phyloP scores from a whole-genome alignment of 2,888 invertebrate species.

The Apeira syringaria region DNA sequence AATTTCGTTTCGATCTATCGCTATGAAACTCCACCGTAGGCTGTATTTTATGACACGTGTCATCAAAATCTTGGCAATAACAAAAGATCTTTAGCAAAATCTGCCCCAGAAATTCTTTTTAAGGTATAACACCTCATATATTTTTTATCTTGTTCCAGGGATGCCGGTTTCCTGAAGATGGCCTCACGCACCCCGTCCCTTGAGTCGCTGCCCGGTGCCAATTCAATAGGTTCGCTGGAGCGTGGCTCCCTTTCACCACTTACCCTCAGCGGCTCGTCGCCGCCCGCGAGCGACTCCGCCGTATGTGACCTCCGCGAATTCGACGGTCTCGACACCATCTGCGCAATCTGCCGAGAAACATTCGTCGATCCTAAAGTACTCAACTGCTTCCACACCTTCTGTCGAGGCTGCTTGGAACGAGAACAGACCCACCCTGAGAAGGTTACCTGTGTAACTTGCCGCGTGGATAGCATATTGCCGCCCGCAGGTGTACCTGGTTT shows the following conservation, averaged over 20 bases:
- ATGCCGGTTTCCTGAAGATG: constrained; percentile 96
- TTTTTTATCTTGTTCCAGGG: constrained; percentile 85
- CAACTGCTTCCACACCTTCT: constrained; percentile 93
- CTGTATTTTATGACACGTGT: constrained; percentile 27
- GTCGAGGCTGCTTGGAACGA: constrained; percentile 91
- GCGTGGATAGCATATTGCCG: constrained; percentile 79
- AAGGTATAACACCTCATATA: constrained; percentile 9
- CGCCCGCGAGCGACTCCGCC: constrained; percentile 92
- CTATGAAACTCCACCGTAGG: constrained; percentile 8
- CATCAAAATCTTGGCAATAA: constrained; percentile 28
- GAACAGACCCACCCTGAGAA: constrained; percentile 87
- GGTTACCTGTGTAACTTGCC: constrained; percentile 88
- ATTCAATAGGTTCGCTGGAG: constrained; percentile 95
- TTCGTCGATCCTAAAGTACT: constrained; percentile 89
- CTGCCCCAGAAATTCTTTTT: not conserved
- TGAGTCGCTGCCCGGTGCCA: constrained; percentile 95
- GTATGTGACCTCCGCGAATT: constrained; percentile 89
- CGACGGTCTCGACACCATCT: constrained; percentile 85
- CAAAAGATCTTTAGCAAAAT: constrained; percentile 12
- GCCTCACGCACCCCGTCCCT: constrained; percentile 96
- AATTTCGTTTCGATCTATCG: constrained; percentile 27
- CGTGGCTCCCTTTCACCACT: constrained; percentile 92
- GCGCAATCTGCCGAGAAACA: constrained; percentile 90
- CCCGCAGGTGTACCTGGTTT: constrained; percentile 86
- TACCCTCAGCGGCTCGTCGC: constrained; percentile 94